phyloP scores from a whole-genome alignment of 1,140 invertebrate species.

The Meloidogyne exigua region DNA sequence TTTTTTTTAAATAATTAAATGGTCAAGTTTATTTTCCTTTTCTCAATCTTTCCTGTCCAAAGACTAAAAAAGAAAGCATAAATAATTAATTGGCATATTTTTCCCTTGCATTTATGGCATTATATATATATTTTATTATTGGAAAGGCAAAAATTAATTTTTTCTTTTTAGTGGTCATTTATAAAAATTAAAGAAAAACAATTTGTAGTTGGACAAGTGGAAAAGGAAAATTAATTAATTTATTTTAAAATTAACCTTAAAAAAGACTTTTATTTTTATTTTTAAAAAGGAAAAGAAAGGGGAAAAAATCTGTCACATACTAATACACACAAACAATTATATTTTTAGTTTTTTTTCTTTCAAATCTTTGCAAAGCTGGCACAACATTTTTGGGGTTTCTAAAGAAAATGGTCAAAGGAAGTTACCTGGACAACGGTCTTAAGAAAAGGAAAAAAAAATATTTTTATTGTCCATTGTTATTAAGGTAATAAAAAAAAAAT shows the following conservation, averaged over 20 bases:
- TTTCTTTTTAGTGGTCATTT: too few species aligned
- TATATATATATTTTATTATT: too few species aligned
- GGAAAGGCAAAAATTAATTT: too few species aligned
- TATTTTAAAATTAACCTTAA: too few species aligned
- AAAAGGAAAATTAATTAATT: too few species aligned
- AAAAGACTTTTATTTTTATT: too few species aligned
- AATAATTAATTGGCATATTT: conserved; percentile 2
- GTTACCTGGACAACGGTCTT: conserved; percentile 22
- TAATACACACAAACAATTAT: background rate
- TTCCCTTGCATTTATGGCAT: background rate
- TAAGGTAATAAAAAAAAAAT: background rate
- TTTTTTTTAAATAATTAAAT: background rate
- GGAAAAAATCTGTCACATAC: too few species aligned
- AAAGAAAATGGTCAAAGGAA: conserved; percentile 4
- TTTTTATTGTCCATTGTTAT: conserved; percentile 5
- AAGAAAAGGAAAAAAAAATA: conserved; percentile 4
- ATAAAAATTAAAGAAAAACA: too few species aligned
- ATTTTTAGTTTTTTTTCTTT: background rate
- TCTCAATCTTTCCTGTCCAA: background rate
- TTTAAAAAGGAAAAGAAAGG: too few species aligned
- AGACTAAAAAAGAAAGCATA: background rate
- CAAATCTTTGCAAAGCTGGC: background rate
- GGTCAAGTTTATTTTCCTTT: background rate
- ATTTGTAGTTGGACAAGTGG: too few species aligned
- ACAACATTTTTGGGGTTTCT: conserved; percentile 16